These are phyloP conservation scores for Sminthurides aquaticus DNA, from an alignment of 2,888 invertebrate genomes.

Conservation along the genomic window DNA sequence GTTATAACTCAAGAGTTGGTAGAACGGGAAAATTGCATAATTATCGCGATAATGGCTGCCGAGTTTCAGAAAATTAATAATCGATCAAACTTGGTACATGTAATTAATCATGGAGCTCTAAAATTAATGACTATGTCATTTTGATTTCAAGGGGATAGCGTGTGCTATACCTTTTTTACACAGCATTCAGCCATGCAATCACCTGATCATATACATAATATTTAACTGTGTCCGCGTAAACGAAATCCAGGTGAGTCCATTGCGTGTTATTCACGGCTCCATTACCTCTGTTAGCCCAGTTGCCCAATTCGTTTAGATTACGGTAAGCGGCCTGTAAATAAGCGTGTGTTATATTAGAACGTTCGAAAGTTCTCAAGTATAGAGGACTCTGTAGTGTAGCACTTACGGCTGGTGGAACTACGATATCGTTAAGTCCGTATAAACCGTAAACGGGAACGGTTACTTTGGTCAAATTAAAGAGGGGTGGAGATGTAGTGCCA, in stretches of 20 bases:
- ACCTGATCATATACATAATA: background rate
- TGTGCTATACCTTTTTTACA: background rate
- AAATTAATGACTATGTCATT: too few relatives aligned
- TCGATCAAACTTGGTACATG: too few relatives aligned
- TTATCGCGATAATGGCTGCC: too few relatives aligned
- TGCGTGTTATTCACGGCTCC: background rate
- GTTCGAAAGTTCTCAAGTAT: too few relatives aligned
- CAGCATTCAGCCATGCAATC: background rate
- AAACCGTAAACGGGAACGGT: conserved; percentile 4
- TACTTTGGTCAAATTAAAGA: background rate
- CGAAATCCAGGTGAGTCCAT: background rate
- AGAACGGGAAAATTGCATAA: too few relatives aligned
- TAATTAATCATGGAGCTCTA: too few relatives aligned
- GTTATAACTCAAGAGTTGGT: too few relatives aligned
- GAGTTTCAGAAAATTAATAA: too few relatives aligned
- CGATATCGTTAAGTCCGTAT: background rate
- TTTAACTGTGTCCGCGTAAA: conserved; percentile 1
- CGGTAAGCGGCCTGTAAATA: background rate
- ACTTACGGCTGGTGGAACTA: background rate
- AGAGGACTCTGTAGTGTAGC: too few relatives aligned
- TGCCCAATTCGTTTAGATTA: background rate
- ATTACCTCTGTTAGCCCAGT: background rate
- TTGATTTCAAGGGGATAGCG: too few relatives aligned
- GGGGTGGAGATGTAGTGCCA: background rate
- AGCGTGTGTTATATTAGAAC: too few relatives aligned